phyloP scores from a whole-genome alignment of 2,797 vertebrate species.

The Euphonia xanthogaster region DNA sequence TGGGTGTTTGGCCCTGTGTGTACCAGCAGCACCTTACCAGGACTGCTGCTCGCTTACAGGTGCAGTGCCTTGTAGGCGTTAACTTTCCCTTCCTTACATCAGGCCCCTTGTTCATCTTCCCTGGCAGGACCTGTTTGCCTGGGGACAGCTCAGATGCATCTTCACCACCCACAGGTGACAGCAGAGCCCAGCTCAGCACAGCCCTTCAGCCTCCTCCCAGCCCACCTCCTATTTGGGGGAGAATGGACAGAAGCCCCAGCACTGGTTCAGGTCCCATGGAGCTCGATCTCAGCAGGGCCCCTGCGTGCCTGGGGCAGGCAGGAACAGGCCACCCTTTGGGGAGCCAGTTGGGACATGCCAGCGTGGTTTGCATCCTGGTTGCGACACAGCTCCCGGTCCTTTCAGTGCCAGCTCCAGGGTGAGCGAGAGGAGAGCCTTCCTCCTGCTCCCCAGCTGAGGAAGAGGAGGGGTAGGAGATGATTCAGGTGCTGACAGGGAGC shows the following conservation, averaged over 20 bases:
- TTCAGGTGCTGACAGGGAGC: not conserved
- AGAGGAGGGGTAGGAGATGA: not conserved
- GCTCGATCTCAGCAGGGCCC: not conserved
- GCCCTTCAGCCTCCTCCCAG: not conserved
- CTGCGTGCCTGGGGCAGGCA: fast-evolving
- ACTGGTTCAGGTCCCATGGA: fast-evolving
- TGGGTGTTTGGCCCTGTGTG: fast-evolving
- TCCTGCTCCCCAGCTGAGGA: not conserved
- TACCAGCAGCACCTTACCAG: fast-evolving
- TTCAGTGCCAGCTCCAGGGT: not conserved
- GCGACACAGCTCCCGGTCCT: fast-evolving
- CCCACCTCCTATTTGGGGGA: not conserved
- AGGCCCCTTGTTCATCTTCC: not conserved
- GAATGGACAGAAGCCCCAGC: not conserved
- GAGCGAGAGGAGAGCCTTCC: not conserved
- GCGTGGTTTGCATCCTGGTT: not conserved
- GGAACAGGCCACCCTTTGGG: fast-evolving
- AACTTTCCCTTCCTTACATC: not conserved
- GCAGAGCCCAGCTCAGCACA: not conserved
- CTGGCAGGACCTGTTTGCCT: not conserved
- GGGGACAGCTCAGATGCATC: not conserved
- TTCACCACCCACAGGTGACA: not conserved
- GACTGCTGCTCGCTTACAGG: fast-evolving
- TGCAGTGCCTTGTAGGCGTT: fast-evolving
- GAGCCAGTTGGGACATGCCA: fast-evolving